A percentile compares a stretch with the other conserved stretches of the same genome.
Evolutionary conservation across 2,797 vertebrate genomes (phyloP).

Genomic region (Bryconaethiops microstoma): DNA sequence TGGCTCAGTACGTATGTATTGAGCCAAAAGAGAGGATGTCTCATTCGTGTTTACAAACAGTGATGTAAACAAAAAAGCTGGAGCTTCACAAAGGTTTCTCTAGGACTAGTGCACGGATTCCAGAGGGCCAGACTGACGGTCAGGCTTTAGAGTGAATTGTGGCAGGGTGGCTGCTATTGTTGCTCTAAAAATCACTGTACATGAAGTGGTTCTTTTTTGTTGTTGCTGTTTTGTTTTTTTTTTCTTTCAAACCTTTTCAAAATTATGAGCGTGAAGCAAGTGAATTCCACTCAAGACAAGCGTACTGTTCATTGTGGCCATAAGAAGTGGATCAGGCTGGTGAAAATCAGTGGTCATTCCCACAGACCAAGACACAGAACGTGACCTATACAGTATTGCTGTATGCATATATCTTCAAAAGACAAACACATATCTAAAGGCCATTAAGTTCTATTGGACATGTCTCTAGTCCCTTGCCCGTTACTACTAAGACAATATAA

Average conservation of each 20-base stretch:
- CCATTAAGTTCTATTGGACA: conserved; percentile 27
- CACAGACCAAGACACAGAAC: conserved; percentile 52
- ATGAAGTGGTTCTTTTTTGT: conserved; percentile 7
- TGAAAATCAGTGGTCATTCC: conserved; percentile 77
- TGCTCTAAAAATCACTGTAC: conserved; percentile 2
- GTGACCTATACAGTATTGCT: conserved; percentile 83
- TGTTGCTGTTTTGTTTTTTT: too few species aligned
- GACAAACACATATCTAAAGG: conserved; percentile 48
- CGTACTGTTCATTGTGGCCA: conserved; percentile 49
- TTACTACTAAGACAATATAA: conserved; percentile 34
- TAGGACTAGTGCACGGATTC: background rate
- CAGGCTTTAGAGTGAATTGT: background rate
- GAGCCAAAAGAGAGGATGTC: background rate
- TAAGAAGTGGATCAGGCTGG: conserved; percentile 70
- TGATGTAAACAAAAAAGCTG: background rate
- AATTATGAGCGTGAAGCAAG: conserved; percentile 60
- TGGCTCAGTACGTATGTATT: background rate
- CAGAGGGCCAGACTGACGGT: background rate
- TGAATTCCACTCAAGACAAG: conserved; percentile 70
- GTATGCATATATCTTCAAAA: conserved; percentile 64
- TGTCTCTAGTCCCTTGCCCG: conserved; percentile 38
- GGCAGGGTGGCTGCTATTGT: background rate
- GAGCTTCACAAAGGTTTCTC: background rate
- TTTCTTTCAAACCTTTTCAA: conserved; percentile 8
- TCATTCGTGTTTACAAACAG: conserved; percentile 12